Evolutionary conservation across 1,140 invertebrate species (phyloP).

Genomic region (Danaus melanippus): DNA sequence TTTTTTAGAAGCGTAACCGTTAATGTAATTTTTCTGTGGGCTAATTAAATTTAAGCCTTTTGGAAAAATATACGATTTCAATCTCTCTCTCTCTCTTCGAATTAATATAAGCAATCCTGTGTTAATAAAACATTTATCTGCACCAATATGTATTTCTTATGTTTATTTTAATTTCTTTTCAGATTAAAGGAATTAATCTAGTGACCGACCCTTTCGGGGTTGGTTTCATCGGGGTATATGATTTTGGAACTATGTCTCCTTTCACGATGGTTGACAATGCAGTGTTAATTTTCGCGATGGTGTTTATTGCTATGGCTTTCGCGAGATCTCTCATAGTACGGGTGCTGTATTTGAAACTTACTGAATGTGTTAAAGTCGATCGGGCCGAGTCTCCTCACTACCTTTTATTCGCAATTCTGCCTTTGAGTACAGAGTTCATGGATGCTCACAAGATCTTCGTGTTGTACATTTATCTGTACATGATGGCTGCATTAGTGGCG

Average conservation of each 20-base stretch:
- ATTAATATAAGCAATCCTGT: too few species aligned
- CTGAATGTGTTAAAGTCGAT: constrained; percentile 31
- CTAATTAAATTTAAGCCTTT: too few species aligned
- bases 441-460: constrained; percentile 37
- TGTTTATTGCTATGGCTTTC: constrained; percentile 35
- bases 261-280: constrained; percentile 51
- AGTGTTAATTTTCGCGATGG: constrained; percentile 36
- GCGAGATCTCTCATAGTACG: constrained; percentile 40
- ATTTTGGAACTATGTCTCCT: constrained; percentile 43
- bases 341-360: constrained; percentile 33
- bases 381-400: constrained; percentile 30
- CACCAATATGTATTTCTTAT: too few species aligned
- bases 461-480: constrained; percentile 40
- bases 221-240: constrained; percentile 47
- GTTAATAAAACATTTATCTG: too few species aligned
- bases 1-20: too few species aligned
- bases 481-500: constrained; percentile 26
- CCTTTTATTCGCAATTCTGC: constrained; percentile 43
- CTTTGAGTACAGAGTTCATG: constrained; percentile 42
- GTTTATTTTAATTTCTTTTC: constrained; percentile 17
- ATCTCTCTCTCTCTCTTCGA: too few species aligned
- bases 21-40: too few species aligned
- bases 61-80: too few species aligned
- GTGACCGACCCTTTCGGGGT: constrained; percentile 37
- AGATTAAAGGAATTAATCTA: constrained; percentile 25